Base-by-base conservation (phyloP, 2,113 vertebrate species). In the Gallinago jamesoni region DNA sequence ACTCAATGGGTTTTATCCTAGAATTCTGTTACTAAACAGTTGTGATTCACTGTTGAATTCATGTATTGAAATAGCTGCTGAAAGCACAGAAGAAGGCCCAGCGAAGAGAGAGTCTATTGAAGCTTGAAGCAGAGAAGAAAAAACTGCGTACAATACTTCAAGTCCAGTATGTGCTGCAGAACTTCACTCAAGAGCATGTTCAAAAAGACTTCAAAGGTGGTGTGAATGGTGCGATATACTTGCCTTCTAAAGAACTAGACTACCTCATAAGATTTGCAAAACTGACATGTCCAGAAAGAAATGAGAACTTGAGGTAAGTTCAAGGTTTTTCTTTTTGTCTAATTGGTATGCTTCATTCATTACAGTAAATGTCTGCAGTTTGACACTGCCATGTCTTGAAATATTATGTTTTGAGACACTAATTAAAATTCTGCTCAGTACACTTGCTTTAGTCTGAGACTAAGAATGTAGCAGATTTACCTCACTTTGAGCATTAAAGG, bases 81-180 rank as follows among this genome's bases (percentile, higher is more conserved):
- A 99, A 98, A 95, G 98, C 98, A 33, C 99, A 99, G 97, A 99
- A 93, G 97, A 99, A 99, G 90, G 98, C 98, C 1, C 97, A 97
- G 78, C 97, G 98, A 91, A 98, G 97, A 77, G 99, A 99, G 84
- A 98, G 99, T 67, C 37, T 98, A 21, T 12, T 95, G 19, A 99
- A 97, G 93, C 93, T 97, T 45, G 99, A 99, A 94, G 97, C 93
- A 2, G 99, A 99, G 94, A 98, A 98, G 97, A 98, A 98, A 45
- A 98, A 98, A 6, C 97, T 99, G 84, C 94, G 98, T 85, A 98
- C 97, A 4, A 97, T 99, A 57, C 99, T 99, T 73, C 98, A 99
- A 93, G 95, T 99, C 52, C 99, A 99, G 95, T 98, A 99, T 81
- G 97, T 99, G 77, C 98, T 99, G 13, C 98, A 98, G 96, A 98